A percentile compares a stretch with the other conserved stretches of the same genome.
phyloP scores from a whole-genome alignment of 2,888 invertebrate species.

The Pristionchus fissidentatus region DNA sequence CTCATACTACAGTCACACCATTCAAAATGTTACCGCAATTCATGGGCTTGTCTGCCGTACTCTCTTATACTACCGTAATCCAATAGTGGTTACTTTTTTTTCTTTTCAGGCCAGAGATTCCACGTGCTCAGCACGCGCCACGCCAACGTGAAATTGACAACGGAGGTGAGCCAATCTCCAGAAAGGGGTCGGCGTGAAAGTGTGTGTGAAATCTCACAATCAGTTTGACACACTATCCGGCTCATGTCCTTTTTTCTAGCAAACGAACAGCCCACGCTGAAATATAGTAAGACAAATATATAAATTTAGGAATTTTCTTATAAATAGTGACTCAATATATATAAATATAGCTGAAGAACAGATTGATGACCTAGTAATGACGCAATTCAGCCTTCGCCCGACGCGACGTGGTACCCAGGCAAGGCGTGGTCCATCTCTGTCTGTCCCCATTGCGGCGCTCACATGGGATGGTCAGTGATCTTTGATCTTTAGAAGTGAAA shows the following conservation, averaged over 20 bases:
- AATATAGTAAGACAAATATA: too few species aligned
- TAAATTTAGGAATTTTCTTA: too few species aligned
- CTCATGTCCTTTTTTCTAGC: too few species aligned
- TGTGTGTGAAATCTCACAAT: too few species aligned
- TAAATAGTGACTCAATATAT: too few species aligned
- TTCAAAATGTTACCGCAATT: not conserved
- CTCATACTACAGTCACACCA: not conserved
- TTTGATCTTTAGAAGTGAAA: too few species aligned
- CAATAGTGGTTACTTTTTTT: not conserved
- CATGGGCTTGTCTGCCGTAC: too few species aligned
- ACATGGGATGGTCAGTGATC: conserved; percentile 36
- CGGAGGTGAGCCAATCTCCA: not conserved
- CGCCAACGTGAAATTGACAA: not conserved
- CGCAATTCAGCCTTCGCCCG: not conserved
- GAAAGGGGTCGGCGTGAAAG: too few species aligned
- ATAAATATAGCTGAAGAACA: too few species aligned
- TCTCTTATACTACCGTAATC: not conserved
- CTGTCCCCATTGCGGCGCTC: not conserved
- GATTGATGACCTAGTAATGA: not conserved
- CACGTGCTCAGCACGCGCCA: not conserved
- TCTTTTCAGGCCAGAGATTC: conserved; percentile 19
- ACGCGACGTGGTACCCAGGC: conserved; percentile 36
- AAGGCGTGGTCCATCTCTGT: not conserved
- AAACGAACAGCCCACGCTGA: too few species aligned
- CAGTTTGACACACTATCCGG: too few species aligned